Percentiles rank a stretch among this genome's conserved stretches.
phyloP scores from a whole-genome alignment of 1,140 invertebrate genomes.

The Drosophila chauvacae region DNA sequence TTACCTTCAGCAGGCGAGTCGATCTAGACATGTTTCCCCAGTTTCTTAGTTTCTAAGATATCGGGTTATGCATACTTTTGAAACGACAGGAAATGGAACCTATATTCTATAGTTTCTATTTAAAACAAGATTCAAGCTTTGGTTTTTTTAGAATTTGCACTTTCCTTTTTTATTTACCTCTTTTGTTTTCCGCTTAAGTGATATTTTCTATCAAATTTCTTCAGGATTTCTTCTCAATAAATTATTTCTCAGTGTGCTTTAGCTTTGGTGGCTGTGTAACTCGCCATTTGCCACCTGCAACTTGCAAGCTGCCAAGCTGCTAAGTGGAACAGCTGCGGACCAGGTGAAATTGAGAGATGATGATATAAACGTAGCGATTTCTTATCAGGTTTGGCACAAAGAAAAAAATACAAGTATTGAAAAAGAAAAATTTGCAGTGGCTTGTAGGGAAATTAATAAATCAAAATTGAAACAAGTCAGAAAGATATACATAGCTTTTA shows the following conservation, averaged over 20 bases:
- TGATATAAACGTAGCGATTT: conserved; percentile 28
- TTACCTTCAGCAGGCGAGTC: background rate
- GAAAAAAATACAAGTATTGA: background rate
- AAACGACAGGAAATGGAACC: background rate
- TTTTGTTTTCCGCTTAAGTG: background rate
- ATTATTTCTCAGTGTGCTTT: background rate
- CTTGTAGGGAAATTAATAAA: background rate
- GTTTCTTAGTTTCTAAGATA: background rate
- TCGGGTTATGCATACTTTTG: background rate
- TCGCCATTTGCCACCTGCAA: conserved; percentile 12
- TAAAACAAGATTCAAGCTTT: too few species aligned
- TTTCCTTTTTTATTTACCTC: background rate
- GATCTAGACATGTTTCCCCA: background rate
- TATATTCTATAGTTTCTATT: background rate
- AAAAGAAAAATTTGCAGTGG: background rate
- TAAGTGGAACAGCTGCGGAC: conserved; percentile 24
- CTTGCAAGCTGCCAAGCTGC: conserved; percentile 24
- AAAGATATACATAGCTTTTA: background rate
- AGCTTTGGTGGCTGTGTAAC: conserved; percentile 3
- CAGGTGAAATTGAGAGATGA: conserved; percentile 30
- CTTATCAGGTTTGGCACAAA: conserved; percentile 25
- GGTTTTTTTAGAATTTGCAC: background rate
- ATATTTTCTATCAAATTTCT: too few species aligned
- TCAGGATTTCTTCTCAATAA: accelerated
- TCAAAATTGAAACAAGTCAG: background rate